These are phyloP conservation scores for Candoia aspera DNA, from an alignment of 2,113 vertebrate species.

Conservation along the genomic window DNA sequence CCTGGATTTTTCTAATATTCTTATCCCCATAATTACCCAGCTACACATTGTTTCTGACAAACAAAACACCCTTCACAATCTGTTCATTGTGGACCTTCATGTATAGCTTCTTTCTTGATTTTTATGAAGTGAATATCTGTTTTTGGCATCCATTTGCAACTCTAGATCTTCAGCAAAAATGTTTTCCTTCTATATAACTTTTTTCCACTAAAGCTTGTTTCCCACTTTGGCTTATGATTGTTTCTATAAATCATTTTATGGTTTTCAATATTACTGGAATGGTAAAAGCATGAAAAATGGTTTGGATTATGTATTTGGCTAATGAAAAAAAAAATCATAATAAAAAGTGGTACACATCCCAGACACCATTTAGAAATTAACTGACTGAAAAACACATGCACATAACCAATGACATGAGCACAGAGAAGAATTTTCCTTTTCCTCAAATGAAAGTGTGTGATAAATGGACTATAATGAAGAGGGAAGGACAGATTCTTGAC, in stretches of 20 bases:
- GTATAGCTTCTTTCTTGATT: not conserved
- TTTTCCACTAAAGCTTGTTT: not conserved
- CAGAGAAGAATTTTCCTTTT: not conserved
- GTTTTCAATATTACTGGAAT: not conserved
- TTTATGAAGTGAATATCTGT: not conserved
- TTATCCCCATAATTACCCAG: not conserved
- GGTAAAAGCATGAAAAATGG: constrained; percentile 5
- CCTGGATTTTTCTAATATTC: not conserved
- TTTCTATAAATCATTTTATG: constrained; percentile 33
- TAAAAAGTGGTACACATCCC: not conserved
- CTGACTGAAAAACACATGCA: not conserved
- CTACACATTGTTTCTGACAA: not conserved
- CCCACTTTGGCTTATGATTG: not conserved
- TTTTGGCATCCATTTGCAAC: not conserved
- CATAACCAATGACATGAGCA: not conserved
- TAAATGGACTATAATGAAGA: not conserved
- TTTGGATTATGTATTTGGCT: not conserved
- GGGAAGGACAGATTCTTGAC: not conserved
- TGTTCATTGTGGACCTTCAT: constrained; percentile 2
- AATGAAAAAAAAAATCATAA: not conserved
- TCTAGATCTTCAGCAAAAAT: constrained; percentile 22
- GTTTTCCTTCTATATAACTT: not conserved
- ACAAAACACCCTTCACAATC: not conserved
- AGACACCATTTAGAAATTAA: not conserved
- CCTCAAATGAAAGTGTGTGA: not conserved